Evolutionary conservation across 2,888 invertebrate genomes (phyloP).

Genomic region (Plagodis dolabraria): DNA sequence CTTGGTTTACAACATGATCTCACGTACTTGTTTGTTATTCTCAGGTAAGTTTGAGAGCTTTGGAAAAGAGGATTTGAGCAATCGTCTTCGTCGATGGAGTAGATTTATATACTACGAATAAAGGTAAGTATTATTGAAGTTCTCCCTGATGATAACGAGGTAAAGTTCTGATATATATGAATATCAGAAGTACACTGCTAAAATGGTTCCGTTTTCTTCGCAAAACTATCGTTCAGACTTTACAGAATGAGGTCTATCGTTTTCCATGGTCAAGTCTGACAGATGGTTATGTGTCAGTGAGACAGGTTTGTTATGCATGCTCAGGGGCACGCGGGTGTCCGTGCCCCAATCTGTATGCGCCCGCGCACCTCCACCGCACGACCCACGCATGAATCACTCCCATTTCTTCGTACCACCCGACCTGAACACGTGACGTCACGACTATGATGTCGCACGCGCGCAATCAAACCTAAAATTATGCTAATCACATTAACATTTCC

Average conservation of each 20-base stretch:
- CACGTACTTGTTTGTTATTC: conserved; percentile 45
- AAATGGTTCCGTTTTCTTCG: too few relatives aligned
- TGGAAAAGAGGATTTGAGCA: conserved; percentile 1
- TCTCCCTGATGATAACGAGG: too few relatives aligned
- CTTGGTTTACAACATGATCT: conserved; percentile 37
- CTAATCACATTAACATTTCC: conserved; percentile 65
- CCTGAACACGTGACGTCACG: conserved; percentile 77
- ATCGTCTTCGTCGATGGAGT: conserved; percentile 29
- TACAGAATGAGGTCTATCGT: not conserved
- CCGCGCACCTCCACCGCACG: conserved; percentile 73
- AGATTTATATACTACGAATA: too few relatives aligned
- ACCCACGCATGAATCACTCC: conserved; percentile 77
- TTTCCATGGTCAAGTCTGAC: conserved; percentile 40
- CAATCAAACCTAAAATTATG: conserved; percentile 69
- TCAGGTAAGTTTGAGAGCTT: conserved; percentile 52
- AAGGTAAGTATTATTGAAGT: too few relatives aligned
- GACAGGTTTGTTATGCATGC: conserved; percentile 68
- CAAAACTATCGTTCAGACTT: too few relatives aligned
- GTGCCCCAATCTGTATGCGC: conserved; percentile 76
- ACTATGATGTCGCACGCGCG: conserved; percentile 74
- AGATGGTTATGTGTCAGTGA: conserved; percentile 56
- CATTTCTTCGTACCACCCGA: conserved; percentile 56
- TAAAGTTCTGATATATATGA: too few relatives aligned
- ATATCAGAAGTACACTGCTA: too few relatives aligned
- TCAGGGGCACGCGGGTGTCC: conserved; percentile 52